Evolutionary conservation across 2,888 invertebrate species (phyloP).

Genomic region (Drosophila emarginata): DNA sequence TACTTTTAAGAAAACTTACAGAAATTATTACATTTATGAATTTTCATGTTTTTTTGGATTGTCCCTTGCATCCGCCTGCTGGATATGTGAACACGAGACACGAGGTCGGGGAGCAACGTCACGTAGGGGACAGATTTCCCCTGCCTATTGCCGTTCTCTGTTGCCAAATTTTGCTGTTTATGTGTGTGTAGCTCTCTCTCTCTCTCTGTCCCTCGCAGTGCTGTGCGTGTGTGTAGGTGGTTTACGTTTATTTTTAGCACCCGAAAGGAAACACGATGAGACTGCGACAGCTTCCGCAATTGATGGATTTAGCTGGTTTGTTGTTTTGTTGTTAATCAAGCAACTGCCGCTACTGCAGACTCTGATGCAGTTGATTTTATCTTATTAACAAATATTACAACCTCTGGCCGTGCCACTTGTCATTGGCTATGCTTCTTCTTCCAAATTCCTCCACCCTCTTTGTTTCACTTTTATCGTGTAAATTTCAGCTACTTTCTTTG

Average conservation of each 20-base stretch:
- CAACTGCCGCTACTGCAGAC: constrained; percentile 40
- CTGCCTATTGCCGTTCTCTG: constrained; percentile 17
- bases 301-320: constrained; percentile 51
- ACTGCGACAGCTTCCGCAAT: constrained; percentile 49
- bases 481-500: not conserved
- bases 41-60: constrained; percentile 46
- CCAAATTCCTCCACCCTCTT: constrained; percentile 17
- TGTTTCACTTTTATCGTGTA: not conserved
- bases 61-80: constrained; percentile 29
- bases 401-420: constrained; percentile 2
- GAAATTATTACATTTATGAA: constrained; percentile 46
- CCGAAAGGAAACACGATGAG: constrained; percentile 54
- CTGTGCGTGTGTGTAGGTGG: constrained; percentile 54
- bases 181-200: constrained; percentile 1
- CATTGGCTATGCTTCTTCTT: constrained; percentile 23
- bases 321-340: constrained; percentile 57
- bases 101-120: constrained; percentile 24
- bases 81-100: constrained; percentile 20
- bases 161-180: constrained; percentile 50
- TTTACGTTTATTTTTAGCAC: constrained; percentile 73
- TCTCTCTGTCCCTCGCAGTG: not conserved
- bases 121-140: constrained; percentile 14
- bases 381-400: constrained; percentile 41
- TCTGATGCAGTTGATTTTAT: constrained; percentile 4
- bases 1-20: constrained; percentile 61